Conservation (phyloP, 2,888 invertebrate species). For the Iphiclides podalirius region DNA sequence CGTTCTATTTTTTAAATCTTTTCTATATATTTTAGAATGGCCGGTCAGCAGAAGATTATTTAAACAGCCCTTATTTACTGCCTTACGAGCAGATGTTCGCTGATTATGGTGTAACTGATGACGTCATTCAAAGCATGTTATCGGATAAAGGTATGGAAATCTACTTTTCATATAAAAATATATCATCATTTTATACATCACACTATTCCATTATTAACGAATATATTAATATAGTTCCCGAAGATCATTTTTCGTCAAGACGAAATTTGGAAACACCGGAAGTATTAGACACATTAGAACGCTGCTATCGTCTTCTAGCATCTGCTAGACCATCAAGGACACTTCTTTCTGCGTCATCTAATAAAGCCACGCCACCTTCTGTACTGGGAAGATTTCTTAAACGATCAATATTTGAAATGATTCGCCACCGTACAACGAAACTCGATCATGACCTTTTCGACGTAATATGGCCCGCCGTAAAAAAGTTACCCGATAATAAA, state of each 20-base stretch:
- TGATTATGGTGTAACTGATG: constrained; percentile 85
- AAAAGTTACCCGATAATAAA: constrained; percentile 84
- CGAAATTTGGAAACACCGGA: constrained; percentile 86
- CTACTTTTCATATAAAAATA: not conserved
- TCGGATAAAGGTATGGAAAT: constrained; percentile 86
- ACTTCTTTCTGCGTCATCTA: constrained; percentile 80
- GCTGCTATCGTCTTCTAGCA: constrained; percentile 86
- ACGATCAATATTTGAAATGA: constrained; percentile 84
- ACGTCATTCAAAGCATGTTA: constrained; percentile 84
- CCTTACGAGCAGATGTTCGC: constrained; percentile 84
- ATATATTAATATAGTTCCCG: constrained; percentile 81
- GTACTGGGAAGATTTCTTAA: constrained; percentile 88
- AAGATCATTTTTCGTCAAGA: constrained; percentile 87
- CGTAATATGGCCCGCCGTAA: constrained; percentile 93
- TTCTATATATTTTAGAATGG: constrained; percentile 83
- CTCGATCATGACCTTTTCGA: constrained; percentile 93
- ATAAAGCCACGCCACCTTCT: constrained; percentile 74
- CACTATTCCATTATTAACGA: constrained; percentile 27
- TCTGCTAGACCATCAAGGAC: constrained; percentile 80
- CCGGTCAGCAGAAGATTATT: constrained; percentile 89
- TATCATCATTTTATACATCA: not conserved
- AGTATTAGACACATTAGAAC: constrained; percentile 85
- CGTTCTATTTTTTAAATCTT: constrained; percentile 25
- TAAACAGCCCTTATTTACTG: constrained; percentile 83
- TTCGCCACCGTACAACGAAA: constrained; percentile 88